Conservation (phyloP, 2,888 invertebrate species). For the Macrosoma leucophasiata region DNA sequence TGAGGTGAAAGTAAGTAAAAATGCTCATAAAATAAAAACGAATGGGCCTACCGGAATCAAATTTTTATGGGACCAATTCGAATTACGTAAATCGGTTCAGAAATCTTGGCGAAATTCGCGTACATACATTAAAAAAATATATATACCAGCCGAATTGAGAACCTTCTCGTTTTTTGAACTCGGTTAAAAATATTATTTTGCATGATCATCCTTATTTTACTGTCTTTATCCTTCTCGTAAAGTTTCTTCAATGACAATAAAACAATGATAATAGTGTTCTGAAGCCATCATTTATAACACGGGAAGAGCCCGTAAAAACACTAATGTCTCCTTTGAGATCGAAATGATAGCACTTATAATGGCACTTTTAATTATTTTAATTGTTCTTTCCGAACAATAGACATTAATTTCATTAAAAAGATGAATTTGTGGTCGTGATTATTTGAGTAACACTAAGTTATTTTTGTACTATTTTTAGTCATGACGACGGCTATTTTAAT, state of each 20-base stretch:
- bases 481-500: too few species aligned
- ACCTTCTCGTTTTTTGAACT: too few species aligned
- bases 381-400: constrained; percentile 63
- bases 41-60: too few species aligned
- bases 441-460: constrained; percentile 5
- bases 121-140: too few species aligned
- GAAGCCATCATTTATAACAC: constrained; percentile 54
- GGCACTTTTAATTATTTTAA: constrained; percentile 75
- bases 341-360: constrained; percentile 70
- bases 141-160: too few species aligned
- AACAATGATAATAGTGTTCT: constrained; percentile 37
- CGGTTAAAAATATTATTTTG: too few species aligned
- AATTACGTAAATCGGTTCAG: too few species aligned
- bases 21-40: too few species aligned
- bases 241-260: constrained; percentile 1
- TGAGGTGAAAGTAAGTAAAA: too few species aligned
- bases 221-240: not conserved
- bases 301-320: constrained; percentile 56
- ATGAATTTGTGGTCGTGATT: constrained; percentile 46
- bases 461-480: not conserved
- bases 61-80: too few species aligned
- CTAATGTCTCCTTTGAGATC: constrained; percentile 67
- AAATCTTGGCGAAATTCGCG: too few species aligned
- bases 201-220: constrained; percentile 1
- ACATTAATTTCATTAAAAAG: constrained; percentile 70